Conservation (phyloP, 2,113 vertebrate genomes). For the Mirza zaza region DNA sequence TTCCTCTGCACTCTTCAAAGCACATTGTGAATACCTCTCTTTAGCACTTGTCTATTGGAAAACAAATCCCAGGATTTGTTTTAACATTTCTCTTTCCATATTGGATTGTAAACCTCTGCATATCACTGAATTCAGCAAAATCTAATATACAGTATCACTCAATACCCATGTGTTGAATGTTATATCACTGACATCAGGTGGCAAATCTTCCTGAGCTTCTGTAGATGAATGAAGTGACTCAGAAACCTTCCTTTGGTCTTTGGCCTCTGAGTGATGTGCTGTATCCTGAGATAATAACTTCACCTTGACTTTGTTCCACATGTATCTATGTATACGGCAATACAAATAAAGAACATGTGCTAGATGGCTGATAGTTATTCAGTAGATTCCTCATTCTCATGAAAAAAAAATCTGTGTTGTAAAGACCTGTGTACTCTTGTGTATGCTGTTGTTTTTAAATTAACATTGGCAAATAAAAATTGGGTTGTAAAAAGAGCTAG, state of each 20-base stretch:
- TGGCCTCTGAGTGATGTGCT: background rate
- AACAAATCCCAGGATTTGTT: background rate
- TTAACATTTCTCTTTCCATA: background rate
- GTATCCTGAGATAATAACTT: background rate
- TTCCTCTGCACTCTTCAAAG: background rate
- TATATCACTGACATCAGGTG: background rate
- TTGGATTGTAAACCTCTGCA: background rate
- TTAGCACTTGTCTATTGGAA: background rate
- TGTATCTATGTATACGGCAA: background rate
- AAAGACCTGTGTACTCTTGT: background rate
- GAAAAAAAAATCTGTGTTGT: background rate
- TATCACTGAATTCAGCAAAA: background rate
- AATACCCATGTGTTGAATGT: background rate
- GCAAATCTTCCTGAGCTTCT: background rate
- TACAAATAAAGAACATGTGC: background rate
- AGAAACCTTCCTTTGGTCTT: background rate
- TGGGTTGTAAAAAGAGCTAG: background rate
- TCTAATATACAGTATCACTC: background rate
- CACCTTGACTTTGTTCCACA: background rate
- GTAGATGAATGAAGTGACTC: background rate
- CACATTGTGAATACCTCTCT: background rate
- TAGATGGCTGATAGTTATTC: background rate
- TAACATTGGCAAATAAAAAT: background rate
- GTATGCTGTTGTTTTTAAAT: constrained; percentile 1
- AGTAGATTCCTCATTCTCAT: background rate